Base-by-base conservation (phyloP, 2,888 invertebrate genomes). In the Philaethria dido region DNA sequence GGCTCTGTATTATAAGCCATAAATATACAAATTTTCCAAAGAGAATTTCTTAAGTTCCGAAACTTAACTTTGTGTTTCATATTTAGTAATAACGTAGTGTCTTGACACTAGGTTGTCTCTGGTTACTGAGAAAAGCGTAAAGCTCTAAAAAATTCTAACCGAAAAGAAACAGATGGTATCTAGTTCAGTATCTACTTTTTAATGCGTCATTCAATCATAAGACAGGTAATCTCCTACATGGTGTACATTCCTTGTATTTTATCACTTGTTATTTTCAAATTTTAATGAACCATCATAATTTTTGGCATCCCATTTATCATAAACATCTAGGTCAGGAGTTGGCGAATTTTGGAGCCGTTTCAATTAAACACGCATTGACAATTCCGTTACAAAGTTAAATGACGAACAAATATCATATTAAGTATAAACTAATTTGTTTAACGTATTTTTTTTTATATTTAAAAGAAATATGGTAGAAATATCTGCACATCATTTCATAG, bases 291-390 rank as follows among this genome's bases (percentile, higher is more conserved):
- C 68, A 57, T 69, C 47, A 42, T 59, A 45, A 62, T 67, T 69
- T 48, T 69, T 69, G 69, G 69, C 68, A 68, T 62, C 45, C 44
- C 68, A 69, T 69, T 69, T 69, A 69, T 69, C 67, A 69, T 68
- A 64, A 64, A 52, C 50, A 69, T 69, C 62, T 68, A 68, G 68
- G 69, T 69, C 68, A 68, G 57, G 39, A 42, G 62, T 59, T 68
- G 39, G 64, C 67, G 29, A 59, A 64, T 69, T 69, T 61, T 69
- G 69, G 68, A 68, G 62, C 69, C 62, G 68, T 64, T 68, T 69
- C 69, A 69, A 69, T 68, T 64, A 64, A 50, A 60, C 44, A 65
- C 33, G 48, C 18, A 67, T 55, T 64, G 64, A 61, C 64, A 44
- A 50, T 55, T 67, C 48, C 36, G 45, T 50, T 42, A 57, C 48